Base-by-base conservation (phyloP, 2,113 vertebrate genomes). In the Coryphaenoides rupestris region DNA sequence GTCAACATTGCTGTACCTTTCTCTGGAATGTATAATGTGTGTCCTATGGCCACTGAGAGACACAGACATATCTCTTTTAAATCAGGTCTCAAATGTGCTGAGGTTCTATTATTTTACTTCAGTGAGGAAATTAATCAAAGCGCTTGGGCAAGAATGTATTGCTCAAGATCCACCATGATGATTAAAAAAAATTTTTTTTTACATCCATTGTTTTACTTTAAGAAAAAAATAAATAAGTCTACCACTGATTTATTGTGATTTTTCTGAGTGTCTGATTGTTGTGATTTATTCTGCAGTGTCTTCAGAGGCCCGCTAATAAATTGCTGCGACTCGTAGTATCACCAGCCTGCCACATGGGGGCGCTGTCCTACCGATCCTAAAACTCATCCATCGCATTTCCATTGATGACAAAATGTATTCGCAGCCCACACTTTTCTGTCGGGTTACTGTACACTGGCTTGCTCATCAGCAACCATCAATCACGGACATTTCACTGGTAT, bases 1-100 rank as follows among this genome's bases (percentile, higher is more conserved):
- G 68, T 59, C n/a, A n/a, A 33, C 46, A 45, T 52, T 16, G 76
- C 78, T 86, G 83, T 80, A 79, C 68, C 63, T 78, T 82, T 78
- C 75, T 84, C 65, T 85, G 83, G 86, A 90, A 90, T 90, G 90
- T 88, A 89, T 73, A 28, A 55, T 67, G 33, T 67, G 33, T 33
- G 63, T 86, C 73, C 75, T 62, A 58, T 28, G 33, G 33, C 52
- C 40, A 57, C 60, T 81, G 77, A 80, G 72, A 24, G 53, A 64
- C 69, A 77, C 69, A 74, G 55, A 65, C 53, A 50, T 75, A 50
- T 65, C 61, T 74, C 76, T 69, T 74, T 75, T 46, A 77, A 71
- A 76, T 86, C 80, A 80, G 72, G 84, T 83, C 73, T 76, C 66
- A 76, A n/a, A 60, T 70, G 69, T 80, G 73, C 62, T 63, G 79